A percentile compares a stretch with the other conserved stretches of the same genome.
Evolutionary conservation across 2,888 invertebrate genomes (phyloP).

Genomic region (Neoascia interrupta): DNA sequence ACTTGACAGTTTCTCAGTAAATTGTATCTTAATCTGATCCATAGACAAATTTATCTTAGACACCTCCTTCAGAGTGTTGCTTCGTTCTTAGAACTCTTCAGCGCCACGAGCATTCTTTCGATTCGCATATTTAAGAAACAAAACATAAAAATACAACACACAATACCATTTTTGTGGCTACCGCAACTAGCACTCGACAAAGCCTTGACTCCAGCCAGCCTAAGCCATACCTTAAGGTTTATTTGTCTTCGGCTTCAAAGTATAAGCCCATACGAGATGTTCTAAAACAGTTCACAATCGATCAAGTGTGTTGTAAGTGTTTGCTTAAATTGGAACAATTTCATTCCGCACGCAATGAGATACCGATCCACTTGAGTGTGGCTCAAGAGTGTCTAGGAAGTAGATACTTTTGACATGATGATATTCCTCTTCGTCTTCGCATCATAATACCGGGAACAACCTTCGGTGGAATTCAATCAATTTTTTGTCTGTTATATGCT

Average conservation of each 20-base stretch:
- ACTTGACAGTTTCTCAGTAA: too few species aligned
- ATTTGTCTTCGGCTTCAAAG: neutral
- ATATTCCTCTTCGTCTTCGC: neutral
- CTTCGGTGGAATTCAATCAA: conserved; percentile 15
- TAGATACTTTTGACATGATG: conserved; percentile 1
- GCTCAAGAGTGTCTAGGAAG: conserved; percentile 18
- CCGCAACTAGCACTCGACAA: neutral
- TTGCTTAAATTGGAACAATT: conserved; percentile 29
- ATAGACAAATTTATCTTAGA: neutral
- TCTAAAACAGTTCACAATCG: conserved; percentile 6
- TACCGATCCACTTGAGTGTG: neutral
- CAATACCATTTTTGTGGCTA: neutral
- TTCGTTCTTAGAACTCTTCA: neutral
- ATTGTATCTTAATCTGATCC: too few species aligned
- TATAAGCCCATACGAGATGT: neutral
- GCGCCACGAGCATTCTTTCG: neutral
- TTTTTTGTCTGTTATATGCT: too few species aligned
- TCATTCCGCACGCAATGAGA: conserved; percentile 3
- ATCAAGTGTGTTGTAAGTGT: conserved; percentile 7
- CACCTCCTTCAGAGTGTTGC: neutral
- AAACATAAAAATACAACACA: neutral
- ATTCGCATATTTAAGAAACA: neutral
- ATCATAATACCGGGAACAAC: conserved; percentile 8
- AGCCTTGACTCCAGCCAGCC: conserved; percentile 14
- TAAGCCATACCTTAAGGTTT: conserved; percentile 12